phyloP scores from a whole-genome alignment of 2,888 invertebrate genomes.

The Heliconius ismenius region DNA sequence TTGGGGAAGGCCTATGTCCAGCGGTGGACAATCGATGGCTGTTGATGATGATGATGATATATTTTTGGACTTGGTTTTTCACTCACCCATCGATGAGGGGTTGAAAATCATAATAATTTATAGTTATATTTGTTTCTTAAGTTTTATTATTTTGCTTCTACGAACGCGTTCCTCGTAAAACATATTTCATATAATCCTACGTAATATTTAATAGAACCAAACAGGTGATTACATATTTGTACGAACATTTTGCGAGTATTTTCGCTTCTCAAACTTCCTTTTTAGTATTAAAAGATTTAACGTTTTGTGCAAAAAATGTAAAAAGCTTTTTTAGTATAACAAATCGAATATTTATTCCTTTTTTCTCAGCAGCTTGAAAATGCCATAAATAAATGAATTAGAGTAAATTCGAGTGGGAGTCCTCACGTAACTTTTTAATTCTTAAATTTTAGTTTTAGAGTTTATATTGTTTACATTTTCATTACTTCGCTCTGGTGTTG shows the following conservation, averaged over 20 bases:
- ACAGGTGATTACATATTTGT: conserved; percentile 70
- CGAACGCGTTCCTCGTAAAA: conserved; percentile 26
- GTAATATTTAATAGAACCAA: conserved; percentile 77
- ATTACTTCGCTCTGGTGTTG: too few species aligned
- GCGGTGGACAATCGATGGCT: too few species aligned
- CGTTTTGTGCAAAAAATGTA: not conserved
- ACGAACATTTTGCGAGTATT: conserved; percentile 49
- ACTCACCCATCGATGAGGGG: not conserved
- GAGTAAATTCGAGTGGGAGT: too few species aligned
- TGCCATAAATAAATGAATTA: too few species aligned
- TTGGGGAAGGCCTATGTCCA: too few species aligned
- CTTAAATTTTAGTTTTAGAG: too few species aligned
- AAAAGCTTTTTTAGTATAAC: not conserved
- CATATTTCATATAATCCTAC: conserved; percentile 57
- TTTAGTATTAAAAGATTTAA: not conserved
- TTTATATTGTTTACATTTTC: too few species aligned
- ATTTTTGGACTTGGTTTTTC: not conserved
- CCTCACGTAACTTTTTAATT: too few species aligned
- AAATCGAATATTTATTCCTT: too few species aligned
- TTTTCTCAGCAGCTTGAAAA: too few species aligned
- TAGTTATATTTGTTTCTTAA: not conserved
- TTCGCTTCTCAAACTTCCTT: conserved; percentile 55
- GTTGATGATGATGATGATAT: too few species aligned
- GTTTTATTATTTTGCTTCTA: not conserved
- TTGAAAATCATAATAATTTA: not conserved